Conservation (phyloP, 2,113 vertebrate species). For the Motacilla alba region DNA sequence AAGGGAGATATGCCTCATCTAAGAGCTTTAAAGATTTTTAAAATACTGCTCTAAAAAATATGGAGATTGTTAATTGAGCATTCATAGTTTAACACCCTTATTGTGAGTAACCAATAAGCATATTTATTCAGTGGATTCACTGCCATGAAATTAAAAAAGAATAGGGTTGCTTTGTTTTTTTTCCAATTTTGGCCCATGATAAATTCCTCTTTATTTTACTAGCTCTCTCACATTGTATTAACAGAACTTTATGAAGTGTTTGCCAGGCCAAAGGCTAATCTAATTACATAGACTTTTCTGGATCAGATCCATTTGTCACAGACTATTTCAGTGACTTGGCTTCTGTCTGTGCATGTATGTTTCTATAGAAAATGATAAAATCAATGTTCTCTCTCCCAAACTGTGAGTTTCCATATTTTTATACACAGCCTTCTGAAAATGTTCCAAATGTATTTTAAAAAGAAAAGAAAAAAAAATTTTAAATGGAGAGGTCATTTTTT, state of each 20-base stretch:
- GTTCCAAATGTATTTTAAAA: background rate
- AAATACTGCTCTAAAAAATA: background rate
- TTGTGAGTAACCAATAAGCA: background rate
- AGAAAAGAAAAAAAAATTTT: background rate
- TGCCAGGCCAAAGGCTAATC: slow-evolving; percentile 54
- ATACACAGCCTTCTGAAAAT: background rate
- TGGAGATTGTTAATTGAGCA: background rate
- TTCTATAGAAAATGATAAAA: background rate
- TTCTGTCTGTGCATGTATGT: background rate
- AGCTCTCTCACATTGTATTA: slow-evolving; percentile 27
- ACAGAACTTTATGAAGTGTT: slow-evolving; percentile 27
- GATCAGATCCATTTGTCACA: slow-evolving; percentile 45
- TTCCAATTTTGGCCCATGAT: background rate
- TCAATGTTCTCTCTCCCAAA: background rate
- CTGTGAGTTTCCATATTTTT: background rate
- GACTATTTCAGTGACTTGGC: background rate
- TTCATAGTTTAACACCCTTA: background rate
- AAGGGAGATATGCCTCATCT: background rate
- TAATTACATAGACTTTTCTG: slow-evolving; percentile 57
- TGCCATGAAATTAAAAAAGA: background rate
- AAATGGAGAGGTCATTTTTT: background rate
- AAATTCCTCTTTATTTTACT: slow-evolving; percentile 34
- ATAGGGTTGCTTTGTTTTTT: background rate
- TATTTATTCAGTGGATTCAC: slow-evolving; percentile 3
- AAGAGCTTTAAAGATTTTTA: background rate